Conservation (phyloP, 2,888 invertebrate genomes). For the Ennomos fuscantarius region DNA sequence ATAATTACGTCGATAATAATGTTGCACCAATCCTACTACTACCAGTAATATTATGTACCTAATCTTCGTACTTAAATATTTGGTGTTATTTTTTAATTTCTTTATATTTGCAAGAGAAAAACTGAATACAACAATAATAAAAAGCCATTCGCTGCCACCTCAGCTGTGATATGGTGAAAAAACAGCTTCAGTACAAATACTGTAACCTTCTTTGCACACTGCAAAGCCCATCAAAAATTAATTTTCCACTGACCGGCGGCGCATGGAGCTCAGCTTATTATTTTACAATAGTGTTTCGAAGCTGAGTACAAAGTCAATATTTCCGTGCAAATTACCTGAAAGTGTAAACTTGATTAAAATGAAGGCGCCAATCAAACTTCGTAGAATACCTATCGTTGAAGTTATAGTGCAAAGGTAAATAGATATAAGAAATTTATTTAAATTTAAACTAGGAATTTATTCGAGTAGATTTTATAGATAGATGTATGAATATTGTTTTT, state of each 20-base stretch:
- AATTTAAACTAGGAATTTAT: too few species aligned
- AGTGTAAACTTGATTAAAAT: conserved; percentile 36
- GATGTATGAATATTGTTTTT: too few species aligned
- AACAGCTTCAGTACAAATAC: conserved; percentile 9
- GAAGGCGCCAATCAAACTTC: too few species aligned
- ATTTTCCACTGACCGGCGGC: conserved; percentile 9
- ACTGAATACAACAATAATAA: conserved; percentile 9
- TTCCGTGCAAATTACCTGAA: conserved; percentile 31
- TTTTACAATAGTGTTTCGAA: conserved; percentile 10
- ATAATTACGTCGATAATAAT: too few species aligned
- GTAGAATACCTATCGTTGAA: too few species aligned
- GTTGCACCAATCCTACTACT: too few species aligned
- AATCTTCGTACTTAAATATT: too few species aligned
- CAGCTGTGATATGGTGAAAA: conserved; percentile 10
- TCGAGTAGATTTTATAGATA: too few species aligned
- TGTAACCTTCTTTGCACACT: conserved; percentile 9
- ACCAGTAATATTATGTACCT: too few species aligned
- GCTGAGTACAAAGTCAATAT: conserved; percentile 25
- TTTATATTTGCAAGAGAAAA: conserved; percentile 6
- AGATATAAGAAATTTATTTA: too few species aligned
- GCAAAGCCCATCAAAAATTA: conserved; percentile 15
- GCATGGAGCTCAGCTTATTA: conserved; percentile 18
- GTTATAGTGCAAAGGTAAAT: too few species aligned
- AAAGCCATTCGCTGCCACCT: conserved; percentile 1
- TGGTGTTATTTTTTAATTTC: not conserved